Percentiles rank a stretch among this genome's conserved stretches.
Conservation (phyloP, 2,888 invertebrate genomes). For the Globia sparganii region DNA sequence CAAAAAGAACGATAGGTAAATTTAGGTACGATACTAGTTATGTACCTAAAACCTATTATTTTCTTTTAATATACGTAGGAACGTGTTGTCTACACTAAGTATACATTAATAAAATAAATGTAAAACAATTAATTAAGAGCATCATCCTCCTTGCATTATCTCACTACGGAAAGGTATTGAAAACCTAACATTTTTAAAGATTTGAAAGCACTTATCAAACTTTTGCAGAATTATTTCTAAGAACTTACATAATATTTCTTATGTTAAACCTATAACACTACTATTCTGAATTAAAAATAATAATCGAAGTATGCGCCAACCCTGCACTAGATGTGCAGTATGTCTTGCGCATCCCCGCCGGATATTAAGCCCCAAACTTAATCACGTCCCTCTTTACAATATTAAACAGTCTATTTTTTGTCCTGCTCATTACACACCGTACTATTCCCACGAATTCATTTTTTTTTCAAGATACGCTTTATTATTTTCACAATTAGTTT, state of each 20-base stretch:
- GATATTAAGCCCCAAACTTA: slow-evolving; percentile 88
- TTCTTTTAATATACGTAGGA: neutral
- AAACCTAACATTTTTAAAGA: neutral
- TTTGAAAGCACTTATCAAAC: neutral
- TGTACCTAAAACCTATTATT: too few relatives aligned
- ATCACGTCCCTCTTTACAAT: slow-evolving; percentile 85
- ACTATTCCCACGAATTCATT: slow-evolving; percentile 86
- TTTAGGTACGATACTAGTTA: neutral
- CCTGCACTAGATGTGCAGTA: slow-evolving; percentile 83
- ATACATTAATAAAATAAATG: neutral
- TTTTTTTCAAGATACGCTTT: slow-evolving; percentile 74
- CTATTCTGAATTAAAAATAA: neutral
- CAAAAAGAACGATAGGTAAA: neutral
- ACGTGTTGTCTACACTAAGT: neutral
- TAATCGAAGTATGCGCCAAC: slow-evolving; percentile 62
- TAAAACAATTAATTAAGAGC: too few relatives aligned
- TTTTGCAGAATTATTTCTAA: neutral
- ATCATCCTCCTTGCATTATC: neutral
- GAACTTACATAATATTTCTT: neutral
- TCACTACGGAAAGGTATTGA: too few relatives aligned
- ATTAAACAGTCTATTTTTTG: slow-evolving; percentile 84
- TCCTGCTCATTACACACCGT: slow-evolving; percentile 85
- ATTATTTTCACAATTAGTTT: slow-evolving; percentile 85
- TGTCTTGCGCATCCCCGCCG: slow-evolving; percentile 86
- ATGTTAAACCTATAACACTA: neutral